Conservation (phyloP, 2,113 vertebrate genomes). For the Boleophthalmus pectinirostris region DNA sequence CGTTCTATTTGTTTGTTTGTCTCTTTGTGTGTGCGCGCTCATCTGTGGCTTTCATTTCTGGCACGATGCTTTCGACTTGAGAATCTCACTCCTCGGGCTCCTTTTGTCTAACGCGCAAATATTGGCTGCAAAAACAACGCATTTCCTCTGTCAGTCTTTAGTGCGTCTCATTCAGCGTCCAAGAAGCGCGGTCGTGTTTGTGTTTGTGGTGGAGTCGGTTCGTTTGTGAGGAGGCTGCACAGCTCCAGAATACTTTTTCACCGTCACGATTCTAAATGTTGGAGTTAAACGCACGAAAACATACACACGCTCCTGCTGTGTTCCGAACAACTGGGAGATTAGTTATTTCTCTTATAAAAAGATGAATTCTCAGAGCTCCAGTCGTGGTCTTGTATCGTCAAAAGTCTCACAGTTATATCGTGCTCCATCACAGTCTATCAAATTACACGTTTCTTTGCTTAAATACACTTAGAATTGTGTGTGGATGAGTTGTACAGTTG, state of each 20-base stretch:
- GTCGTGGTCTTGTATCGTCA: too few relatives aligned
- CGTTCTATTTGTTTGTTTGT: constrained; percentile 74
- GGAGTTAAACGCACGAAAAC: too few relatives aligned
- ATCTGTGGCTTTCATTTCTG: constrained; percentile 63
- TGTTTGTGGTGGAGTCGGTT: neutral
- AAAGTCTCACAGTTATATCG: too few relatives aligned
- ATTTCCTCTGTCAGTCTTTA: constrained; percentile 24
- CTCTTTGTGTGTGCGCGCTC: constrained; percentile 62
- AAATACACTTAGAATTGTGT: too few relatives aligned
- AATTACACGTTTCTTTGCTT: too few relatives aligned
- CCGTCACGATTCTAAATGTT: neutral
- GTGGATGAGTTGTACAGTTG: too few relatives aligned
- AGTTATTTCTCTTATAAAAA: too few relatives aligned
- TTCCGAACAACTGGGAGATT: too few relatives aligned
- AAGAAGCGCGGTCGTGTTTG: neutral
- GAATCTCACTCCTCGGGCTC: constrained; percentile 51
- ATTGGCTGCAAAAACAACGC: constrained; percentile 37
- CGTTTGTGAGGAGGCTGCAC: neutral
- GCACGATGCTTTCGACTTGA: constrained; percentile 60
- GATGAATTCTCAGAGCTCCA: too few relatives aligned
- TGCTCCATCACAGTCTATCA: too few relatives aligned
- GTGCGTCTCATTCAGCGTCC: neutral
- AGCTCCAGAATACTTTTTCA: neutral
- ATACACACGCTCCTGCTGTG: too few relatives aligned
- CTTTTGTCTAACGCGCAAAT: constrained; percentile 51